These are phyloP conservation scores for human (Homo sapiens) DNA, from an alignment of 2,113 vertebrate species.

Conservation along the genomic window DNA sequence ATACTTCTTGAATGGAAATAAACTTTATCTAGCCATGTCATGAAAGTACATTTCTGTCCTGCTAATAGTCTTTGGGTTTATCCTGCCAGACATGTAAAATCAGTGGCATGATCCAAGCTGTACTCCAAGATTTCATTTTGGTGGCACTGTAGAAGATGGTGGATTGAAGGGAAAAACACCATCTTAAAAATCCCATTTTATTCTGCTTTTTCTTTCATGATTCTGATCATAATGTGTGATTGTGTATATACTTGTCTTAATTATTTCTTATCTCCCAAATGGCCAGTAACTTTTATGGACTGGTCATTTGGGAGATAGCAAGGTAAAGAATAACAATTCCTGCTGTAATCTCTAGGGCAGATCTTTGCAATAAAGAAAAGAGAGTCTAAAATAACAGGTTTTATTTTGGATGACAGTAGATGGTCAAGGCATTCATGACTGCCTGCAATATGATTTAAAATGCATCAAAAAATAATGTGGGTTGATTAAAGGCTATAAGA, in stretches of 20 bases:
- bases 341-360: neutral
- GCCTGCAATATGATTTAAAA: neutral
- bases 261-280: neutral
- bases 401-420: neutral
- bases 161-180: neutral
- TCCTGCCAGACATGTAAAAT: neutral
- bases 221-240: neutral
- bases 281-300: neutral
- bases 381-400: neutral
- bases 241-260: neutral
- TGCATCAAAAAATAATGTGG: neutral
- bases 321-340: neutral
- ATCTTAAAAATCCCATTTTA: neutral
- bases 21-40: neutral
- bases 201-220: neutral
- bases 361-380: neutral
- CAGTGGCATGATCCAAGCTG: neutral
- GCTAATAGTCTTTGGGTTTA: neutral
- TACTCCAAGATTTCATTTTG: neutral
- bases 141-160: neutral
- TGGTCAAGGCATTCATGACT: neutral
- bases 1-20: neutral
- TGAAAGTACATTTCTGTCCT: neutral
- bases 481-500: neutral
- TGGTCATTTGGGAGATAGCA: too few species aligned